Conservation (phyloP, 2,113 vertebrate species). For the Austrofundulus limnaeus region DNA sequence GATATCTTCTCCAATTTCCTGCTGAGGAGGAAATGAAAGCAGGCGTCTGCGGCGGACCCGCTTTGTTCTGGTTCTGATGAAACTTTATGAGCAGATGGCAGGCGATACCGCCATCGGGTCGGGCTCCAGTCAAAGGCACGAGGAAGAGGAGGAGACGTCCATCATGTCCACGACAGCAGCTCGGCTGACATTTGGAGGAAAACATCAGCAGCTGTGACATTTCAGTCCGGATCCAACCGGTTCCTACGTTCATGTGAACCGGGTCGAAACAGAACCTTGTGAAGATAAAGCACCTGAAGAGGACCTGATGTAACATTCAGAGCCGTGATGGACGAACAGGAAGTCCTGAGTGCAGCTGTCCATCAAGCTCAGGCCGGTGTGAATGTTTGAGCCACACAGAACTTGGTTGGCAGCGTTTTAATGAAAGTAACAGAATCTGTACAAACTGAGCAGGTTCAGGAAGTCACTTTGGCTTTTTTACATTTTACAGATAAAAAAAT, state of each 20-base stretch:
- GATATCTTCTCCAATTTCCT: slow-evolving; percentile 88
- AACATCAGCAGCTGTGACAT: slow-evolving; percentile 26
- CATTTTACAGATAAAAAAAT: not conserved
- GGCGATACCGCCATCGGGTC: slow-evolving; percentile 59
- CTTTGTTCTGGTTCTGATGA: slow-evolving; percentile 64
- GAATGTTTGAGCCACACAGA: not conserved
- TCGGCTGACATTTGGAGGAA: slow-evolving; percentile 46
- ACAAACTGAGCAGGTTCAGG: not conserved
- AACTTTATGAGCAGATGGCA: slow-evolving; percentile 74
- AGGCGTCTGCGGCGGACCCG: slow-evolving; percentile 45
- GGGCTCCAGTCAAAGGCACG: slow-evolving; percentile 29
- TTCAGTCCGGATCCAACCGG: slow-evolving; percentile 23
- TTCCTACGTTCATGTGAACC: not conserved
- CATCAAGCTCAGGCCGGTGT: no score
- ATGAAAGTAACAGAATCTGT: slow-evolving; percentile 1
- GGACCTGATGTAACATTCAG: no score
- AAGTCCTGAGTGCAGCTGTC: no score
- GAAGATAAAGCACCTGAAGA: no score
- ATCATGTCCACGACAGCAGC: slow-evolving; percentile 50
- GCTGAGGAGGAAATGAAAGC: slow-evolving; percentile 94
- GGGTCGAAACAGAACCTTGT: not conserved
- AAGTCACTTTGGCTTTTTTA: not conserved
- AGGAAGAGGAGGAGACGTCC: slow-evolving; percentile 17
- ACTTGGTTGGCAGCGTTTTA: not conserved
- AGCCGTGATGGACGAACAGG: no score